Conservation (phyloP, 2,113 vertebrate species). For the Chunga burmeisteri region DNA sequence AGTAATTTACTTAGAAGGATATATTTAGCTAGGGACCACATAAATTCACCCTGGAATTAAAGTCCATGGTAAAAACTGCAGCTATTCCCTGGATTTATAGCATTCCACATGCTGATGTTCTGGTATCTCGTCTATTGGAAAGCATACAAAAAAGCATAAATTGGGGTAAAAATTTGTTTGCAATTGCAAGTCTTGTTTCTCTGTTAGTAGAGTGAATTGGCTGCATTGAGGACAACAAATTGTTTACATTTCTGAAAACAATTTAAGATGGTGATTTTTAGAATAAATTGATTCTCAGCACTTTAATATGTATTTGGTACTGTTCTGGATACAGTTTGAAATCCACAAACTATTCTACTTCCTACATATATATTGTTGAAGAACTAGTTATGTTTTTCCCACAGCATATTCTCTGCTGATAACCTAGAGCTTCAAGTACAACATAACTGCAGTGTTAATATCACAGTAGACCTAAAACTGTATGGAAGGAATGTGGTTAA, state of each 20-base stretch:
- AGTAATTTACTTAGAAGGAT: slow-evolving; percentile 73
- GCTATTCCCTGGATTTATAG: slow-evolving; percentile 25
- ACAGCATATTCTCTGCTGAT: slow-evolving; percentile 7
- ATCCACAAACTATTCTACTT: not conserved
- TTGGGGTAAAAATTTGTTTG: slow-evolving; percentile 38
- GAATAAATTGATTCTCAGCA: not conserved
- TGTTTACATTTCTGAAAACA: not conserved
- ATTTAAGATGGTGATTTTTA: not conserved
- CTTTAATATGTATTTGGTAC: not conserved
- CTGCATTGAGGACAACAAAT: slow-evolving; percentile 3
- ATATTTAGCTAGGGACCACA: slow-evolving; percentile 66
- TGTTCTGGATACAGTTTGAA: not conserved
- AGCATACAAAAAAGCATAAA: not conserved
- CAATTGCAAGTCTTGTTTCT: slow-evolving; percentile 9
- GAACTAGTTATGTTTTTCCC: not conserved
- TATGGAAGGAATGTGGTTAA: slow-evolving; percentile 44
- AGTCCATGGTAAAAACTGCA: slow-evolving; percentile 56
- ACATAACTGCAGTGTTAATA: not conserved
- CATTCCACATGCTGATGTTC: slow-evolving; percentile 3
- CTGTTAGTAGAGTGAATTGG: not conserved
- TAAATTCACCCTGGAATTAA: slow-evolving; percentile 69
- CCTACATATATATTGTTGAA: not conserved
- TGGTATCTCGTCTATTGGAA: not conserved
- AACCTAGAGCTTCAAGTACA: not conserved
- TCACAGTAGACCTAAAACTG: slow-evolving; percentile 5